Evolutionary conservation across 1,140 invertebrate species (phyloP).

Genomic region (Trichoplusia ni): DNA sequence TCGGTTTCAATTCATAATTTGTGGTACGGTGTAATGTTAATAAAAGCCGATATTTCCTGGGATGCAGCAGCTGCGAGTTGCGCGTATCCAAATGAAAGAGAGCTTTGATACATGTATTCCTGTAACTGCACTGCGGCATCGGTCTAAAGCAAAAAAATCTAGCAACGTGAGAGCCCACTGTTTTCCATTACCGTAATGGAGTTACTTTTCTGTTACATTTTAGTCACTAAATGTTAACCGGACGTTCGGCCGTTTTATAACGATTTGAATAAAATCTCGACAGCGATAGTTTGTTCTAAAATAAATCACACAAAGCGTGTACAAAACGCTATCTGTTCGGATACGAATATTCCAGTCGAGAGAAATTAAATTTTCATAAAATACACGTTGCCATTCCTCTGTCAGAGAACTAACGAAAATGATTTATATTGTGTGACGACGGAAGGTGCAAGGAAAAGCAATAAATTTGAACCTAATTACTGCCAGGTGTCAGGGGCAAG

Average conservation of each 20-base stretch:
- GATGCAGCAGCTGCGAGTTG: conserved; percentile 44
- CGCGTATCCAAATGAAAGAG: conserved; percentile 65
- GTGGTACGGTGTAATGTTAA: conserved; percentile 51
- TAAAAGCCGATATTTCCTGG: conserved; percentile 61
- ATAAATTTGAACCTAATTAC: conserved; percentile 67
- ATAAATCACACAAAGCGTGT: conserved; percentile 9
- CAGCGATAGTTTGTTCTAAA: conserved; percentile 28
- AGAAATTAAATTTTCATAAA: conserved; percentile 31
- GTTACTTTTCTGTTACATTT: conserved; percentile 68
- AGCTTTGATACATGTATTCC: conserved; percentile 71
- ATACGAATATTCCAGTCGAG: conserved; percentile 16
- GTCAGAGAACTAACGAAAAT: conserved; percentile 39
- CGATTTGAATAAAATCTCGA: conserved; percentile 20
- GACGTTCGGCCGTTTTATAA: conserved; percentile 39
- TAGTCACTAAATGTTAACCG: conserved; percentile 58
- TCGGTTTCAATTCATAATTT: conserved; percentile 46
- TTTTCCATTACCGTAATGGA: conserved; percentile 76
- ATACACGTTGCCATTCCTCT: conserved; percentile 30
- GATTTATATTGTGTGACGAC: conserved; percentile 44
- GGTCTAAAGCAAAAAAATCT: conserved; percentile 62
- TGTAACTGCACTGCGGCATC: conserved; percentile 75
- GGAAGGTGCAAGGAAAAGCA: conserved; percentile 46
- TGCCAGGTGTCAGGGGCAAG: conserved; percentile 59
- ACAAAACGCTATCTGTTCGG: background rate
- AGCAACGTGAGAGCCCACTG: conserved; percentile 64